A percentile compares a stretch with the other conserved stretches of the same genome.
These are phyloP conservation scores for Dasyornis broadbenti DNA, from an alignment of 2,113 vertebrate genomes.

Conservation along the genomic window DNA sequence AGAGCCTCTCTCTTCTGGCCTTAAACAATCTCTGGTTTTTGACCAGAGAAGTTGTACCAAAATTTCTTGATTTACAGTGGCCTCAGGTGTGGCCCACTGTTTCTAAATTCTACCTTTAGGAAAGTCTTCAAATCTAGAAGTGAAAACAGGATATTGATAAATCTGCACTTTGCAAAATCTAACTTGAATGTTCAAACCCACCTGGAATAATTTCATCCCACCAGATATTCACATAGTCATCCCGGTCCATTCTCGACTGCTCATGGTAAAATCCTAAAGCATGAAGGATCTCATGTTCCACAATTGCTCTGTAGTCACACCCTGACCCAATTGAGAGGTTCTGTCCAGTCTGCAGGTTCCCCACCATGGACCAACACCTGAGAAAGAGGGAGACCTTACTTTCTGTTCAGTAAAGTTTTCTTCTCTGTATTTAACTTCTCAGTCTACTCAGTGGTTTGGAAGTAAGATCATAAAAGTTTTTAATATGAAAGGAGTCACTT, in stretches of 20 bases:
- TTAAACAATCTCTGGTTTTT: background rate
- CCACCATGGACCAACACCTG: conserved; percentile 91
- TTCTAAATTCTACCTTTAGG: background rate
- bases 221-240: conserved; percentile 89
- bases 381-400: background rate
- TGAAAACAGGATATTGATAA: background rate
- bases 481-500: background rate
- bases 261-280: conserved; percentile 92
- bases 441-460: background rate
- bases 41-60: background rate
- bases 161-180: background rate
- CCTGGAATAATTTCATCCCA: conserved; percentile 82
- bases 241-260: conserved; percentile 86
- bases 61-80: background rate
- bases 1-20: background rate
- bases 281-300: conserved; percentile 88
- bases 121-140: background rate
- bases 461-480: background rate
- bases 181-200: conserved; percentile 32
- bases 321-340: conserved; percentile 81
- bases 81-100: background rate
- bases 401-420: background rate
- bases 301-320: conserved; percentile 85
- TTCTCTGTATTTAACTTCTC: background rate
- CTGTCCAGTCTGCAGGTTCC: conserved; percentile 80